A percentile compares a stretch with the other conserved stretches of the same genome.
Evolutionary conservation across 2,797 vertebrate species (phyloP).

Genomic region (Gallinago solitaria): DNA sequence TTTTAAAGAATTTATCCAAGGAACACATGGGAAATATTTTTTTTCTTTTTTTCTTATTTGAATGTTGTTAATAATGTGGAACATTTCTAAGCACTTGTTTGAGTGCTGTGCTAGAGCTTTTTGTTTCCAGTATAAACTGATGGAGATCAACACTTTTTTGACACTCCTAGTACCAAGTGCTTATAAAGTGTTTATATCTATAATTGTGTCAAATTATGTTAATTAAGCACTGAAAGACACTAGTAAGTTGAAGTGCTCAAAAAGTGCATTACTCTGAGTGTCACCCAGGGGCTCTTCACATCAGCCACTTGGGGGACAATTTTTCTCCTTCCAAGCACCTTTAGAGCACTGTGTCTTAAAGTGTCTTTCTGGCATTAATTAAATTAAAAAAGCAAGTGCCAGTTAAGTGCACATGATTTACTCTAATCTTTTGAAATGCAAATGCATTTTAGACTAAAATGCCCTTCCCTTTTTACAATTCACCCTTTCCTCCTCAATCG

Average conservation of each 20-base stretch:
- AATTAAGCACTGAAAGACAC: slow-evolving; percentile 75
- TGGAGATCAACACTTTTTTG: slow-evolving; percentile 75
- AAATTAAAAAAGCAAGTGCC: slow-evolving; percentile 65
- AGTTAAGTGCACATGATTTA: slow-evolving; percentile 55
- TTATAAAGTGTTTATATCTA: slow-evolving; percentile 77
- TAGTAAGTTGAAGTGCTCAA: slow-evolving; percentile 75
- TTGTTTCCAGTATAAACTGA: slow-evolving; percentile 62
- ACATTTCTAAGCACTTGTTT: slow-evolving; percentile 48
- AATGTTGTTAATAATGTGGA: slow-evolving; percentile 40
- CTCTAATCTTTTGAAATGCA: slow-evolving; percentile 33
- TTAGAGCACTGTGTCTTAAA: slow-evolving; percentile 64
- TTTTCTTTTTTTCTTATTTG: slow-evolving; percentile 27
- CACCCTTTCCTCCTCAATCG: background rate
- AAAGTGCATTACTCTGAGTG: slow-evolving; percentile 73
- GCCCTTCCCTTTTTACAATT: background rate
- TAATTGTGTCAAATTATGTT: slow-evolving; percentile 78
- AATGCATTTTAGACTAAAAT: slow-evolving; percentile 38
- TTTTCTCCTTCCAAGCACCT: slow-evolving; percentile 55
- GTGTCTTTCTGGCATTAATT: slow-evolving; percentile 71
- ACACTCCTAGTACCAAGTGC: slow-evolving; percentile 68
- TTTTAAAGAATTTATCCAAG: background rate
- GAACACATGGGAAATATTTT: background rate
- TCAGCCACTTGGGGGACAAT: slow-evolving; percentile 57
- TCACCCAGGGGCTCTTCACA: slow-evolving; percentile 71
- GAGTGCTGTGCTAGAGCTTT: slow-evolving; percentile 51